Base-by-base conservation (phyloP, 2,888 invertebrate genomes). In the Thysanoteuthis rhombus region DNA sequence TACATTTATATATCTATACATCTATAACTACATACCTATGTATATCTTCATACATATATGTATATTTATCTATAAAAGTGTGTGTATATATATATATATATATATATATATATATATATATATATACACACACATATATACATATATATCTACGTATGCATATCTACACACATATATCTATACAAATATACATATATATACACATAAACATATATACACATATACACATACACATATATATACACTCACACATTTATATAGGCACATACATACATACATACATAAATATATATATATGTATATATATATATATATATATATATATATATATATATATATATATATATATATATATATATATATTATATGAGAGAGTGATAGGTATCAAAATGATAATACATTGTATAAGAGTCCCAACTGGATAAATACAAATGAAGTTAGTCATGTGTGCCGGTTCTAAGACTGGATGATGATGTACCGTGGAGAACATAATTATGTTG, bases 341-440 rank as follows among this genome's bases (percentile, higher is more conserved):
- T 89, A 89, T 89, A 89, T 38, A 89, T 89, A 89, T 89, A 89
- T 89, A 89, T 89, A 89, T 89, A 89, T 89, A 89, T 89, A 89
- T n/a, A n/a, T n/a, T n/a, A n/a, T n/a, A n/a, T n/a, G n/a, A n/a
- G n/a, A n/a, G n/a, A n/a, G n/a, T n/a, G 6, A 89, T 89, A 89
- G 10, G 4, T 89, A 89, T 38, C 10, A 12, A 25, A 3, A 52
- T 52, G 19, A 12, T 12, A 12, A 52, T 52, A 52, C 3, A 52
- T 52, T 22, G 19, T 52, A 52, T 52, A 52, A 12, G 19, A 8
- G 10, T 8, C 5, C 6, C 10, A 42, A 42, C 5, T 5, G 5
- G 5, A 10, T 10, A 42, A 5, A 5, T 42, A 8, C 5, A 8
- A 42, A 42, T 42, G 42, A 5, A 10, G 10, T 42, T 42, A 10